phyloP scores from a whole-genome alignment of 2,888 invertebrate genomes.

The Drosophila kokeensis region DNA sequence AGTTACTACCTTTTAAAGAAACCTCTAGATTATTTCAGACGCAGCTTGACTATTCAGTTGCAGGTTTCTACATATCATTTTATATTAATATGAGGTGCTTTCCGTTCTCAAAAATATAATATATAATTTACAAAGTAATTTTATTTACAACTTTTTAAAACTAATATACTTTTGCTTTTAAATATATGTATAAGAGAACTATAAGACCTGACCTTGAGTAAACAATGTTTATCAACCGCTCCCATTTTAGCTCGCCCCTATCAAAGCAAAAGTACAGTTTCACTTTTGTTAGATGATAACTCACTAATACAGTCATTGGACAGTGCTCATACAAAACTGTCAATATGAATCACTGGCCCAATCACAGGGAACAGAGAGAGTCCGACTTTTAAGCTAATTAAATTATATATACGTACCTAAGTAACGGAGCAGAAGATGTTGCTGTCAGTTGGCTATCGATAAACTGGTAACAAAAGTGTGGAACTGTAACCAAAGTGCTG shows the following conservation, averaged over 20 bases:
- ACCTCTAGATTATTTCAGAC: not conserved
- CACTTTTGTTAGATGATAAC: constrained; percentile 33
- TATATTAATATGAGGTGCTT: not conserved
- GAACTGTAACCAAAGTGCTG: constrained; percentile 27
- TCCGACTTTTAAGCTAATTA: constrained; percentile 77
- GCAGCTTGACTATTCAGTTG: not conserved
- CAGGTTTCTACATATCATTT: not conserved
- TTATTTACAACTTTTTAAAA: not conserved
- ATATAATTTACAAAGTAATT: not conserved
- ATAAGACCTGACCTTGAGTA: not conserved
- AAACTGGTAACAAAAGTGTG: not conserved
- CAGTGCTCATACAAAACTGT: constrained; percentile 33
- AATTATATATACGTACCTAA: constrained; percentile 73
- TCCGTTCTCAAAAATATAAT: not conserved
- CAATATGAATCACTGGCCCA: constrained; percentile 69
- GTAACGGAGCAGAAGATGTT: constrained; percentile 23
- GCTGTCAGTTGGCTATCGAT: constrained; percentile 5
- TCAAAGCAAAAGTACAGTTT: not conserved
- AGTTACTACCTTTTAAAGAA: not conserved
- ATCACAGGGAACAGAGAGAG: constrained; percentile 11
- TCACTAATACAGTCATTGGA: constrained; percentile 41
- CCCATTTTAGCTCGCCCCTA: not conserved
- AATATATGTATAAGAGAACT: not conserved
- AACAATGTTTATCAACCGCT: not conserved
- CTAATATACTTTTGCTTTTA: not conserved